Base-by-base conservation (phyloP, 2,113 vertebrate species). In the Cervus canadensis region DNA sequence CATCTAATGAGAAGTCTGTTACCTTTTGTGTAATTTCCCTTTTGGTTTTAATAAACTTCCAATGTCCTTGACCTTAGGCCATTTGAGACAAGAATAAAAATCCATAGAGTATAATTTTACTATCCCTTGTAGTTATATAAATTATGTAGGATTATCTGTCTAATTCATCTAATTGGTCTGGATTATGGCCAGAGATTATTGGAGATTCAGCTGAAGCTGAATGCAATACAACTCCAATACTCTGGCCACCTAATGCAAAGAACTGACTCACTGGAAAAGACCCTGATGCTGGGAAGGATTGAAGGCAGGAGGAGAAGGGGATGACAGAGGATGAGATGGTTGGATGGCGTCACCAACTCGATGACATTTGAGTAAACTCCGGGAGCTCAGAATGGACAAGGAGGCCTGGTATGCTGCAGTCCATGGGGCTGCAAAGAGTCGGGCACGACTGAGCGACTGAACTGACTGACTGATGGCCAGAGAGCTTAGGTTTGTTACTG, bases 371-470 rank as follows among this genome's bases (percentile, higher is more conserved):
- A 71, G 67, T 71, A 6, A 71, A 40, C 67, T 23, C 67, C 6
- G n/a, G n/a, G n/a, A 23, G 67, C 40, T 71, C 19, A 19, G 36
- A 36, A 40, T 36, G n/a, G n/a, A 40, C 10, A 23, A 21, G 67
- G 67, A 71, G 3, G 67, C 19, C 67, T 71, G 67, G 19, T 21
- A 1, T 40, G 67, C n/a, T 23, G 67, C n/a, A 71, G n/a, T 40
- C n/a, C n/a, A 40, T 2, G 0, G n/a, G 67, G n/a, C 12, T 40
- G 67, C 67, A 71, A 71, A 71, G n/a, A 71, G 64, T 71, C 1
- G 0, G n/a, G 40, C 19, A 40, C 0, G 0, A 71, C 19, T 12
- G 10, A 40, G n/a, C 2, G 0, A 2, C 19, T 40, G n/a, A 40
- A 40, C 67, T 71, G n/a, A 71, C 19, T 71, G 67, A 71, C 67